Base-by-base conservation (phyloP, 1,140 invertebrate species). In the Frieseomelitta varia region DNA sequence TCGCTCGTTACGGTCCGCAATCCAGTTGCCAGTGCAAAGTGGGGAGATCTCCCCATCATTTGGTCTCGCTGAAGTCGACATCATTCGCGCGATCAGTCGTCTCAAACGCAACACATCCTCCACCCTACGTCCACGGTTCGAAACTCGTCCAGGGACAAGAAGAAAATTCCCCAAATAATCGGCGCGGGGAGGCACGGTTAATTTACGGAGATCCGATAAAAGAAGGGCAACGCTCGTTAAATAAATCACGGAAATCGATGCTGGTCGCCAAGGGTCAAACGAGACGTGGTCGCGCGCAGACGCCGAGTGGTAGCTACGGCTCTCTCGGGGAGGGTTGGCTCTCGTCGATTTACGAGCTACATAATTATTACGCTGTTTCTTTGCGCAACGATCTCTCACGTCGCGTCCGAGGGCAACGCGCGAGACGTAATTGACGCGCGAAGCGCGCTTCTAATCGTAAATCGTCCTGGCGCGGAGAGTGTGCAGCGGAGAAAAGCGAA, bases 361-460 rank as follows among this genome's bases (percentile, higher is more conserved):
- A 30, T 47, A 76, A 76, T 61, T 61, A 76, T 76, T 63, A 76
- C 74, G 24, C 56, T 47, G 34, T 76, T 76, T 63, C 56, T 76
- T 76, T 76, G 56, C 39, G 74, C 74, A 63, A 76, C 74, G 12
- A 76, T 61, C 51, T 53, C 47, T 72, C 71, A 72, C 71, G 68
- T n/a, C 53, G 72, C 39, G 65, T 6, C 58, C n/a, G n/a, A n/a
- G 58, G 30, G 55, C 1, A 24, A 34, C 72, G 58, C 11, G 39
- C 68, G 61, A 72, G 61, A 30, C 78, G 80, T 79, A 88, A 88
- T 85, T 88, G 86, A 85, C 86, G 79, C 78, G 47, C 47, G 67
- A 88, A 88, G 67, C 83, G 67, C 76, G 61, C n/a, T 85, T 88
- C 85, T 88, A 81, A 88, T 78, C 86, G 75, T 88, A 88, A 88